A percentile compares a stretch with the other conserved stretches of the same genome.
These are phyloP conservation scores for Martes martes DNA, from an alignment of 2,113 vertebrate genomes.

Conservation along the genomic window DNA sequence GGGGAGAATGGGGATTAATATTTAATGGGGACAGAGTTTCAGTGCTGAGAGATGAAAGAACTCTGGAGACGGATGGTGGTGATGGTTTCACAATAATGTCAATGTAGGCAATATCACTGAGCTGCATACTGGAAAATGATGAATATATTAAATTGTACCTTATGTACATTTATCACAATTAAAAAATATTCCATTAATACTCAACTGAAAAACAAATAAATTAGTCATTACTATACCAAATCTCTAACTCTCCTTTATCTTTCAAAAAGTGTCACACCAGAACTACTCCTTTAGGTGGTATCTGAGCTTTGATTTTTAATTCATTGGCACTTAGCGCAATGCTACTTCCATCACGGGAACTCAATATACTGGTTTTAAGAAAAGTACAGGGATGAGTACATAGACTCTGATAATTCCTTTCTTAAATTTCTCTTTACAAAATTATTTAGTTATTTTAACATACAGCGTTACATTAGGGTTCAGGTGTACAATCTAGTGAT, in stretches of 20 bases:
- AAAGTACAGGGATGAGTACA: neutral
- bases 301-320: neutral
- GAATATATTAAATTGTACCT: neutral
- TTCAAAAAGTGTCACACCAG: neutral
- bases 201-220: neutral
- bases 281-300: neutral
- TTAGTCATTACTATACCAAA: neutral
- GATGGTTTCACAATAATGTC: neutral
- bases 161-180: neutral
- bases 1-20: accelerated
- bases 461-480: neutral
- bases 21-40: neutral
- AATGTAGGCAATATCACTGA: neutral
- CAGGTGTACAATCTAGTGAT: neutral
- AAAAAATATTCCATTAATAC: neutral
- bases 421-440: neutral
- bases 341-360: neutral
- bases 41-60: neutral
- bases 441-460: neutral
- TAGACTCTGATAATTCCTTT: neutral
- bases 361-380: neutral
- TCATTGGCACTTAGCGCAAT: too few species aligned
- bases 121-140: neutral
- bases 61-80: neutral
- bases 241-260: neutral